Evolutionary conservation across 1,140 invertebrate genomes (phyloP).

Genomic region (Philopotamus ludificatus): DNA sequence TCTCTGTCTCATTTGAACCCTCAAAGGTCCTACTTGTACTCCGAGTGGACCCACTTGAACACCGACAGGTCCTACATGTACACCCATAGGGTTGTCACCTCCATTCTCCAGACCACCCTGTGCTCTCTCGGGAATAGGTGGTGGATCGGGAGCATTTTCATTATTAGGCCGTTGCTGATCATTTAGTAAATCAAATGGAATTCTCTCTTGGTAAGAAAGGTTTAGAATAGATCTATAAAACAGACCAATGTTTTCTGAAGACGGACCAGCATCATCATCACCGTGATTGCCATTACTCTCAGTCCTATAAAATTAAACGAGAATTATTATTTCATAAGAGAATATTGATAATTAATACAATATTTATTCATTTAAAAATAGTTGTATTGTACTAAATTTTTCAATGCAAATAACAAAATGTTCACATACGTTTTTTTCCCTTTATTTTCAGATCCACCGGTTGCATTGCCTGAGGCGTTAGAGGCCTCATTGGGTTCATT

Average conservation of each 20-base stretch:
- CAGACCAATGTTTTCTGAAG: constrained; percentile 9
- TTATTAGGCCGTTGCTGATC: background rate
- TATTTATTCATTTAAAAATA: background rate
- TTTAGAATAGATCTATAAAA: constrained; percentile 16
- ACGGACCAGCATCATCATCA: background rate
- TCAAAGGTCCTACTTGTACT: constrained; percentile 12
- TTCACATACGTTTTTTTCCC: background rate
- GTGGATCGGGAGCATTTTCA: background rate
- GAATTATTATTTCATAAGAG: background rate
- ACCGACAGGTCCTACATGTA: constrained; percentile 17
- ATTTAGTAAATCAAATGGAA: background rate
- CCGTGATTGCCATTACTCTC: background rate
- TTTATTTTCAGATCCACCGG: background rate
- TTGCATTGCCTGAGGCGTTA: too few species aligned
- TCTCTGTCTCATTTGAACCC: constrained; percentile 15
- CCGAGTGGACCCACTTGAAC: constrained; percentile 10
- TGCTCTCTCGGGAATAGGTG: background rate
- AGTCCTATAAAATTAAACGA: background rate
- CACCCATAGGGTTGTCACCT: constrained; percentile 3
- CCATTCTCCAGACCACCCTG: background rate
- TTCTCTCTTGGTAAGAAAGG: constrained; percentile 9
- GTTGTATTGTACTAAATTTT: background rate
- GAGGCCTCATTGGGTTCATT: background rate
- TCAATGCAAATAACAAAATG: background rate
- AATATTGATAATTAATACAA: background rate